Evolutionary conservation across 2,797 vertebrate species (phyloP).

Genomic region (Capromys pilorides): DNA sequence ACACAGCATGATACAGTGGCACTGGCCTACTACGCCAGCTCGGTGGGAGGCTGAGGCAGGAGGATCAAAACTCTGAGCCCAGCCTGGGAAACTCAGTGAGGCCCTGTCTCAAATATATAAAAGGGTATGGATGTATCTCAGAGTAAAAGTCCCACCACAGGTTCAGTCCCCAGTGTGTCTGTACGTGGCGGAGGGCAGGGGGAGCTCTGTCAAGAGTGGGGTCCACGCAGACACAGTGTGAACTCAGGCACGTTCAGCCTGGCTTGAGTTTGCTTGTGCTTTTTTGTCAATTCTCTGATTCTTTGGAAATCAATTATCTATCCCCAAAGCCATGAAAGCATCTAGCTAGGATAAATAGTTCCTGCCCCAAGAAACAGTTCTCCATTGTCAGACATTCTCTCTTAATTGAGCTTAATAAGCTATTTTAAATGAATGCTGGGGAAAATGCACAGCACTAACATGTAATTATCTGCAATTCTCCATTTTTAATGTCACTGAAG

Average conservation of each 20-base stretch:
- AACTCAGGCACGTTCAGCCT: not conserved
- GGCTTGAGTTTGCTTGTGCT: not conserved
- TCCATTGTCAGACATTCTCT: constrained; percentile 59
- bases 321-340: constrained; percentile 46
- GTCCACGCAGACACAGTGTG: not conserved
- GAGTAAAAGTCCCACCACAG: not conserved
- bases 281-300: constrained; percentile 46
- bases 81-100: not conserved
- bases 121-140: not conserved
- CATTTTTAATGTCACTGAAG: constrained; percentile 72
- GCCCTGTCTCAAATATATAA: not conserved
- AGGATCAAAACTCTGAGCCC: not conserved
- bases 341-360: constrained; percentile 40
- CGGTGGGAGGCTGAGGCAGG: not conserved
- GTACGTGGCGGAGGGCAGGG: not conserved
- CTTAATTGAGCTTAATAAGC: constrained; percentile 74
- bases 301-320: not conserved
- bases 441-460: not conserved
- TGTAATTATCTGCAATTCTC: constrained; percentile 68
- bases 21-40: not conserved
- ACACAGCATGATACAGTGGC: not conserved
- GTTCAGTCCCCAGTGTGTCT: not conserved
- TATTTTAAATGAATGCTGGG: constrained; percentile 60
- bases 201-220: not conserved
- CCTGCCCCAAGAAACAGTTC: constrained; percentile 50